phyloP scores from a whole-genome alignment of 2,797 vertebrate genomes.

The Pipistrellus kuhlii region DNA sequence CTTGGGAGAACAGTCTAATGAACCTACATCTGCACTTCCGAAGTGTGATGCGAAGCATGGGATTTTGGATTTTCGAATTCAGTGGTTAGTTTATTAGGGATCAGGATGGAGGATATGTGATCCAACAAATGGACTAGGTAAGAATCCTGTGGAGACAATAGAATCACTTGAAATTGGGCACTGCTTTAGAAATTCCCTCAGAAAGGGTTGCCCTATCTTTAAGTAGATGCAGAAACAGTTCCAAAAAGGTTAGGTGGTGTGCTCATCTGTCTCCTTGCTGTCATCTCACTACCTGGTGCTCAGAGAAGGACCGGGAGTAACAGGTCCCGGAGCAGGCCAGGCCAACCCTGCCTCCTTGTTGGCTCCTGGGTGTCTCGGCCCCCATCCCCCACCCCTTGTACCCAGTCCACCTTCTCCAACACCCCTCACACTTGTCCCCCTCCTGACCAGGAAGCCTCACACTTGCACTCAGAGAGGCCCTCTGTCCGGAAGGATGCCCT shows the following conservation, averaged over 20 bases:
- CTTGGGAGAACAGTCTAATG: neutral
- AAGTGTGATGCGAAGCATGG: neutral
- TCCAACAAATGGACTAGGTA: neutral
- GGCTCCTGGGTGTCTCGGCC: neutral
- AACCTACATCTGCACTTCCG: neutral
- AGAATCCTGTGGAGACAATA: neutral
- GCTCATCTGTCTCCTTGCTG: neutral
- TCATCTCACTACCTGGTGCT: neutral
- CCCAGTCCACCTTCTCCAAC: neutral
- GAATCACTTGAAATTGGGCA: neutral
- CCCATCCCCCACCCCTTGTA: neutral
- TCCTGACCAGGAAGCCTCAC: neutral
- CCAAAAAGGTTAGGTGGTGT: neutral
- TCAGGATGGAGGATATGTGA: neutral
- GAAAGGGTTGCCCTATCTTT: neutral
- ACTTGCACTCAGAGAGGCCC: neutral
- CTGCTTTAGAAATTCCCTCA: neutral
- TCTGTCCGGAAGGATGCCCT: neutral
- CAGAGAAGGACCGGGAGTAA: neutral
- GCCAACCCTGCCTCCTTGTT: neutral
- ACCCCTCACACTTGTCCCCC: neutral
- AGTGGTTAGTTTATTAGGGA: neutral
- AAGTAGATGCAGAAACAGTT: constrained; percentile 12
- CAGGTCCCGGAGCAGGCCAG: neutral
- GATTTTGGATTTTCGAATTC: neutral